phyloP scores from a whole-genome alignment of 2,797 vertebrate species.

The Paguma larvata region DNA sequence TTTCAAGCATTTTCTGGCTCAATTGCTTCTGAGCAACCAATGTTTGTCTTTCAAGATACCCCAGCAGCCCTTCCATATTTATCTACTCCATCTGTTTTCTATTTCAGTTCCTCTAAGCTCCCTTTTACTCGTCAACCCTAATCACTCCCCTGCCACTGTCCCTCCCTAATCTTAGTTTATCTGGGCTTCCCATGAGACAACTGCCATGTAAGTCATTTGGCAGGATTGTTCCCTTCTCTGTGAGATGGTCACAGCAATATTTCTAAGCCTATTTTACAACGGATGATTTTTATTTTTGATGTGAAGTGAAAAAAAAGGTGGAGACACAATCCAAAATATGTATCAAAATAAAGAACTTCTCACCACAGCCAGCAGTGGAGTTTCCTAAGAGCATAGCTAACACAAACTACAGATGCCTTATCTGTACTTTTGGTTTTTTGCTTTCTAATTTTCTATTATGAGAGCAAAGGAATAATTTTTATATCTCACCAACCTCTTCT shows the following conservation, averaged over 20 bases:
- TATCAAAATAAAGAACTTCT: background rate
- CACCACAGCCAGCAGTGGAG: background rate
- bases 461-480: constrained; percentile 47
- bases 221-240: background rate
- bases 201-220: background rate
- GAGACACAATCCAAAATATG: background rate
- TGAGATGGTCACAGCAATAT: background rate
- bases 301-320: background rate
- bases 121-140: constrained; percentile 40
- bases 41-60: constrained; percentile 71
- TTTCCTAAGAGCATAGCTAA: constrained; percentile 11
- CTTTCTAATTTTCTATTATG: constrained; percentile 50
- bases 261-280: constrained; percentile 26
- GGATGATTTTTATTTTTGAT: constrained; percentile 19
- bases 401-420: background rate
- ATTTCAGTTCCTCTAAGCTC: constrained; percentile 50
- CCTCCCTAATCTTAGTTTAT: constrained; percentile 36
- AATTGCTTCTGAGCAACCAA: constrained; percentile 44
- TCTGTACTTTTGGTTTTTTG: background rate
- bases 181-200: constrained; percentile 53
- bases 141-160: background rate
- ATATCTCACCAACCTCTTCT: constrained; percentile 7
- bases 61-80: constrained; percentile 47
- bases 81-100: constrained; percentile 74
- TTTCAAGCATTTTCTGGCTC: constrained; percentile 59